phyloP scores from a whole-genome alignment of 2,113 vertebrate genomes.

The Pyrgilauda ruficollis region DNA sequence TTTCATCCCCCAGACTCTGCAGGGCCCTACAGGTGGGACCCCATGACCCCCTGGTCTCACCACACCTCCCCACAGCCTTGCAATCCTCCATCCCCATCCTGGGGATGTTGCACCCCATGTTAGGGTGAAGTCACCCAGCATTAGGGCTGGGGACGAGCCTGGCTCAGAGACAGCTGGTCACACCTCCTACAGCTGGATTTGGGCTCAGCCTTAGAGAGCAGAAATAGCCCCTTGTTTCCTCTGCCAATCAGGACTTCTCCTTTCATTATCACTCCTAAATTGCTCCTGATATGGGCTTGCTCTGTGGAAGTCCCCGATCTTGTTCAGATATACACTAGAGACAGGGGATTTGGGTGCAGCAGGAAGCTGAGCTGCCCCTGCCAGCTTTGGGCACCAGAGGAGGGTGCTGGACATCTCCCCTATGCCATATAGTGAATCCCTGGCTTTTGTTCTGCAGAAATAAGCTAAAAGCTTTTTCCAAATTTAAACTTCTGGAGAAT shows the following conservation, averaged over 20 bases:
- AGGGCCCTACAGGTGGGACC: not conserved
- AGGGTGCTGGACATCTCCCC: not conserved
- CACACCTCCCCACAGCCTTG: not conserved
- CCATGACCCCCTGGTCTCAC: rapidly evolving
- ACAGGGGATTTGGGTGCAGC: not conserved
- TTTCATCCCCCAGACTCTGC: not conserved
- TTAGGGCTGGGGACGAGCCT: rapidly evolving
- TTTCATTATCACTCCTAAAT: not conserved
- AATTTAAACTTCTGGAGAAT: not conserved
- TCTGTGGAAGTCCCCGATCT: not conserved
- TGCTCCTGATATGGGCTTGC: not conserved
- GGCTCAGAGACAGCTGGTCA: rapidly evolving
- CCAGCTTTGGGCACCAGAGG: not conserved
- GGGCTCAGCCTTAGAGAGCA: not conserved
- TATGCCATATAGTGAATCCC: not conserved
- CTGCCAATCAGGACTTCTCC: not conserved
- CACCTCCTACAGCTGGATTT: not conserved
- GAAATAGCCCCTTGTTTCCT: not conserved
- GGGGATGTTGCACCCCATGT: not conserved
- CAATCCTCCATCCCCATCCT: not conserved
- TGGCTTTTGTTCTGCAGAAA: not conserved
- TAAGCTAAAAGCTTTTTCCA: not conserved
- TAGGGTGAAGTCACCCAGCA: not conserved
- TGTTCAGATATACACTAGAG: not conserved
- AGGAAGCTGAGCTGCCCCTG: not conserved